Evolutionary conservation across 2,888 invertebrate genomes (phyloP).

Genomic region (Amphiduros pacificus): DNA sequence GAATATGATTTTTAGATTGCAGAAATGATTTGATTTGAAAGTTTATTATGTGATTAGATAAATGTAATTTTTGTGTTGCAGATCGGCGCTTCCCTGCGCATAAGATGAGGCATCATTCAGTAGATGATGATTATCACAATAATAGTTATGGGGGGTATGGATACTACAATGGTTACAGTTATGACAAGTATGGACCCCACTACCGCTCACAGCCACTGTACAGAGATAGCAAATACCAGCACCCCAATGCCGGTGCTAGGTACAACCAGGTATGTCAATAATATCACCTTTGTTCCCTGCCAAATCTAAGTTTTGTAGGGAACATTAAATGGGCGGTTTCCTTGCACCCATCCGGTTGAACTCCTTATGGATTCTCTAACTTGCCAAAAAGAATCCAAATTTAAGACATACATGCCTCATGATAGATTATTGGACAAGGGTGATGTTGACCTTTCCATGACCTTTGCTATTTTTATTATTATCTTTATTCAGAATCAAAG

Average conservation of each 20-base stretch:
- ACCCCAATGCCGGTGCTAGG: slow-evolving; percentile 41
- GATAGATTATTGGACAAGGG: no score
- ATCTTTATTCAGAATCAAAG: no score
- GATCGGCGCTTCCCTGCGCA: slow-evolving; percentile 39
- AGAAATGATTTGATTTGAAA: not conserved
- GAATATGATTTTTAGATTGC: not conserved
- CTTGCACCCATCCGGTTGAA: no score
- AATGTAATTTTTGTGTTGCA: slow-evolving; percentile 19
- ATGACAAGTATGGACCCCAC: slow-evolving; percentile 42
- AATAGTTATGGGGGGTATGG: slow-evolving; percentile 37
- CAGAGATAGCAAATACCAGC: slow-evolving; percentile 45
- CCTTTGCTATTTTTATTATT: no score
- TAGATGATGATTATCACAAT: slow-evolving; percentile 50
- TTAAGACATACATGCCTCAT: no score
- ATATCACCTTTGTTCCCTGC: no score
- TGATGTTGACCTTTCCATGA: no score
- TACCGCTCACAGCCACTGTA: slow-evolving; percentile 48
- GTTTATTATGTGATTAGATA: not conserved
- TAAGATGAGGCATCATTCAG: slow-evolving; percentile 46
- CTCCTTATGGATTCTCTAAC: no score
- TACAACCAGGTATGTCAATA: slow-evolving; percentile 46
- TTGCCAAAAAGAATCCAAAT: no score
- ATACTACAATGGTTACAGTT: slow-evolving; percentile 43
- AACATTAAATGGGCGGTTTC: no score
- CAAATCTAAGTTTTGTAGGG: no score